Evolutionary conservation across 2,113 vertebrate species (phyloP).

Genomic region (Anoura caudifer): DNA sequence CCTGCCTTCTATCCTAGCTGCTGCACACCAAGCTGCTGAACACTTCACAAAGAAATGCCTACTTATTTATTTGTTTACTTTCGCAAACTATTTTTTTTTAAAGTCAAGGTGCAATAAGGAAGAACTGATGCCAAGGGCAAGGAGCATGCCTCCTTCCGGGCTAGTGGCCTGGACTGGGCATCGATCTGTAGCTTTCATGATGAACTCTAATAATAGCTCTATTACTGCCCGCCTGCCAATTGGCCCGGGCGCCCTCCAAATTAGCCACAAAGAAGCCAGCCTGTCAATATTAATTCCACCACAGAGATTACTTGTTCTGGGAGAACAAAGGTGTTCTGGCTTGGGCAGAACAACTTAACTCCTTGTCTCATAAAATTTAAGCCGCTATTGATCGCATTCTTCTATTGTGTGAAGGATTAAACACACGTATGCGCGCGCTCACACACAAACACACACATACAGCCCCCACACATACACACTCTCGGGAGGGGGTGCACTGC

Average conservation of each 20-base stretch:
- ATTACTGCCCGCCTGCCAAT: conserved; percentile 87
- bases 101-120: conserved; percentile 58
- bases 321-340: conserved; percentile 92
- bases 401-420: conserved; percentile 84
- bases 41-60: background rate
- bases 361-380: conserved; percentile 92
- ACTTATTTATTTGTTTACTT: background rate
- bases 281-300: conserved; percentile 92
- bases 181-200: conserved; percentile 91
- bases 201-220: conserved; percentile 95
- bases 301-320: conserved; percentile 88
- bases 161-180: conserved; percentile 82
- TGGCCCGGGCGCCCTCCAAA: conserved; percentile 91
- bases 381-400: conserved; percentile 88
- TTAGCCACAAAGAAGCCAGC: conserved; percentile 90
- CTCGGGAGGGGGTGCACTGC: background rate
- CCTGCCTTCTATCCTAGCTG: background rate
- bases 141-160: background rate
- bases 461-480: background rate
- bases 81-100: background rate
- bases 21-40: background rate
- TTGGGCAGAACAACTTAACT: conserved; percentile 87
- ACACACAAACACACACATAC: background rate
- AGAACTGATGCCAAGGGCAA: conserved; percentile 76
- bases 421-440: conserved; percentile 20